Conservation (phyloP, 2,113 vertebrate genomes). For the Isichthys henryi region DNA sequence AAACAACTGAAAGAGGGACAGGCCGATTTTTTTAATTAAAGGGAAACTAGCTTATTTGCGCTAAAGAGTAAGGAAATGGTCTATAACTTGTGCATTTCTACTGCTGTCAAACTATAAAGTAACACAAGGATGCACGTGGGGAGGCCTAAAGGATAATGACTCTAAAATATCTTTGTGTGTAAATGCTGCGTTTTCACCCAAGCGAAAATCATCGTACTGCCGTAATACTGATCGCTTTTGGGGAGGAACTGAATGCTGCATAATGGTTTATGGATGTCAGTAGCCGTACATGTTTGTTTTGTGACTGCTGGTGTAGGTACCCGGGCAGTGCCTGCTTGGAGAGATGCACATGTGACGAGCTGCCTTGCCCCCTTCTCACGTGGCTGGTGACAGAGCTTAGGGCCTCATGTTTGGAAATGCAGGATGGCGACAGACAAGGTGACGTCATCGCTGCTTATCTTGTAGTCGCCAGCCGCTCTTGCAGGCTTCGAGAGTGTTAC, state of each 20-base stretch:
- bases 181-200: background rate
- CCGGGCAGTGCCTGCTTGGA: constrained; percentile 37
- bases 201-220: background rate
- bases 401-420: constrained; percentile 35
- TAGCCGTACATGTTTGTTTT: background rate
- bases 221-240: background rate
- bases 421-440: constrained; percentile 25
- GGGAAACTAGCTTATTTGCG: background rate
- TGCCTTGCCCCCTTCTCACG: constrained; percentile 58
- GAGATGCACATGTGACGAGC: constrained; percentile 54
- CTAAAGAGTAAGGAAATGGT: background rate
- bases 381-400: constrained; percentile 52
- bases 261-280: background rate
- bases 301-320: constrained; percentile 44
- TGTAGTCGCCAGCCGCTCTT: background rate
- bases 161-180: background rate
- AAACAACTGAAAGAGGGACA: background rate
- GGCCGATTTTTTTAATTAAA: background rate
- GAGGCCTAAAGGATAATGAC: background rate
- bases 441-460: background rate
- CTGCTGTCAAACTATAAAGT: background rate
- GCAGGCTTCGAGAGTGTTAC: background rate
- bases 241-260: background rate
- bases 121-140: background rate
- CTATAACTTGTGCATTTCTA: background rate